Base-by-base conservation (phyloP, 92 coral and sea anemone species). In the Epizoanthus illoricatus region DNA sequence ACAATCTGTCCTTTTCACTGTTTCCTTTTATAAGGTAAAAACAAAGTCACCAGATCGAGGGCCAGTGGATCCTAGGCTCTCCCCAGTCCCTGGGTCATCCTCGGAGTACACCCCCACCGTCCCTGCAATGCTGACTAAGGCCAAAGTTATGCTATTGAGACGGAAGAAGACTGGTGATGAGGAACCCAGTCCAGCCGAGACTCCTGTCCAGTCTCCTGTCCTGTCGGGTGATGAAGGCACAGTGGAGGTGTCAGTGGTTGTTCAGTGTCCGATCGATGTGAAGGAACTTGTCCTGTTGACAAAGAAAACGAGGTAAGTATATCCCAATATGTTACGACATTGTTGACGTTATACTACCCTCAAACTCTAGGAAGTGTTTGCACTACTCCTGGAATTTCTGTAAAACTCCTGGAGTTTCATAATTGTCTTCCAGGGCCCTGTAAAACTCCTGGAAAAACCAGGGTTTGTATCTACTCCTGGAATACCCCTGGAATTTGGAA, bases 41-140 rank as follows among this genome's bases (percentile, higher is more conserved):
- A 49, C 11, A 49, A 9, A 11, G 11, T 49, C 55, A 8, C 55
- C 55, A 49, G 55, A 49, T 0, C 55, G 55, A 49, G 55, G 55
- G 55, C 55, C 55, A 49, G 1, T 49, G 55, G 55, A 49, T 49
- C 55, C 55, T 49, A 49, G 8, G 55, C 55, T 49, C 55, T 49
- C 55, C 55, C 55, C 55, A 49, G 55, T 49, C 15, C 55, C 55
- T 7, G 55, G 55, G 55, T 49, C 55, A 49, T 49, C 55, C 11
- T 49, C 11, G 55, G 55, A 49, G 55, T 49, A 49, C 55, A 49
- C 88, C 18, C 94, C 90, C 10, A 92, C 92, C 28, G 85, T 91
- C 17, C 94, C 94, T 8, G 85, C 92, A 12, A 91, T 91, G 85
- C 66, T 91, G 20, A 85, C 90, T 21, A 91, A 91, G 84, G 94